Evolutionary conservation across 1,140 invertebrate genomes (phyloP).

Genomic region (Ips nitidus): DNA sequence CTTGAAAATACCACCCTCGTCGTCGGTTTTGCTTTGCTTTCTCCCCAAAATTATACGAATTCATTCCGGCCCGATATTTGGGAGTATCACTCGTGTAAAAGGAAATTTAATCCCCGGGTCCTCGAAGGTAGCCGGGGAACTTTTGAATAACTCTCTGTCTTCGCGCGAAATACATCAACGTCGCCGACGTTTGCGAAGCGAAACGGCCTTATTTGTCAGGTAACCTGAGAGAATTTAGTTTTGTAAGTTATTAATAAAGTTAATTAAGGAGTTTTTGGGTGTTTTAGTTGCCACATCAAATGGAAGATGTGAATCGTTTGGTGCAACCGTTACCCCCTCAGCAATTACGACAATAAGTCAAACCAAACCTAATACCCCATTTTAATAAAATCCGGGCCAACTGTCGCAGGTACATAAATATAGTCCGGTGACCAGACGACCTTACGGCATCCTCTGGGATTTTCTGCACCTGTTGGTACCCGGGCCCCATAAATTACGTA

Average conservation of each 20-base stretch:
- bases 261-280: no score
- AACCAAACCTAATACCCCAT: conserved; percentile 1
- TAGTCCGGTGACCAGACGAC: not conserved
- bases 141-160: conserved; percentile 18
- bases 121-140: conserved; percentile 23
- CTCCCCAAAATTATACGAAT: conserved; percentile 30
- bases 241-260: no score
- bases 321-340: conserved; percentile 8
- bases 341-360: conserved; percentile 18
- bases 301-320: not conserved
- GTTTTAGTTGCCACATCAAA: no score
- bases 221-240: no score
- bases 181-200: not conserved
- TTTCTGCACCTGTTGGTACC: conserved; percentile 24
- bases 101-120: conserved; percentile 28
- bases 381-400: conserved; percentile 21
- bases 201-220: no score
- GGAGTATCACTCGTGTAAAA: conserved; percentile 29
- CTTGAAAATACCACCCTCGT: conserved; percentile 13
- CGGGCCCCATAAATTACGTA: conserved; percentile 22
- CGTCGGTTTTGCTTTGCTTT: conserved; percentile 22
- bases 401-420: conserved; percentile 28
- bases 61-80: conserved; percentile 19
- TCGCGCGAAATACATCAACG: conserved; percentile 4
- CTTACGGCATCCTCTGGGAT: conserved; percentile 22